Evolutionary conservation across 2,888 invertebrate species (phyloP).

Genomic region (Hirtodrosophila duncani): DNA sequence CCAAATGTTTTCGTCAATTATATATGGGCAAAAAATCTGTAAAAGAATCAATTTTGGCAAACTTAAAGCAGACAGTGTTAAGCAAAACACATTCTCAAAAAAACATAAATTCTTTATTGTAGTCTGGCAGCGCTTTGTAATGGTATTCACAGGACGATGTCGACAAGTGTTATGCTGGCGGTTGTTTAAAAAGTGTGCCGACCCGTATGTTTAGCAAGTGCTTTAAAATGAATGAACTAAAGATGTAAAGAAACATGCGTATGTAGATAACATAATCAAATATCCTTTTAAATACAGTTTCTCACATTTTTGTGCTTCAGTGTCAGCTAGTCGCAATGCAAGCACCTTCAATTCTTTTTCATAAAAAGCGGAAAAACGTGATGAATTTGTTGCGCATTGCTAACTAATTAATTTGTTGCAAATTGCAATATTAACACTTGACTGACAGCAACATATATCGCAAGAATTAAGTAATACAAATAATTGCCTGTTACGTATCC

Average conservation of each 20-base stretch:
- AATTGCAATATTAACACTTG: constrained; percentile 44
- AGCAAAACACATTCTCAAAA: too few species aligned
- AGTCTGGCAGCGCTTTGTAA: background rate
- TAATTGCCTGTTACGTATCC: constrained; percentile 12
- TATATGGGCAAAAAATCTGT: too few species aligned
- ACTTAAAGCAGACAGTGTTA: too few species aligned
- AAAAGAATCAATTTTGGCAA: too few species aligned
- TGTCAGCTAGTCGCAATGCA: background rate
- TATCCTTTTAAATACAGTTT: background rate
- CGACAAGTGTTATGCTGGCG: background rate
- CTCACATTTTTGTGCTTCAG: too few species aligned
- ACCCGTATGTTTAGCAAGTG: too few species aligned
- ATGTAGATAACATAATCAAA: too few species aligned
- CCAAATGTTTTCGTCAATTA: too few species aligned
- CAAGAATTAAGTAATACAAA: constrained; percentile 38
- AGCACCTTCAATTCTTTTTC: constrained; percentile 1
- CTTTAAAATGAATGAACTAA: too few species aligned
- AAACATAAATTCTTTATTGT: too few species aligned
- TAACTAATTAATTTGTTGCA: constrained; percentile 54
- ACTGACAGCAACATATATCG: constrained; percentile 18
- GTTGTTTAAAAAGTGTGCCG: too few species aligned
- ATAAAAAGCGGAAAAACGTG: constrained; percentile 27
- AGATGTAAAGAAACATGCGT: too few species aligned
- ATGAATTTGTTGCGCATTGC: constrained; percentile 31
- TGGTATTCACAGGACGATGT: background rate